Evolutionary conservation across 2,888 invertebrate species (phyloP).

Genomic region (Drosophila ustulata): DNA sequence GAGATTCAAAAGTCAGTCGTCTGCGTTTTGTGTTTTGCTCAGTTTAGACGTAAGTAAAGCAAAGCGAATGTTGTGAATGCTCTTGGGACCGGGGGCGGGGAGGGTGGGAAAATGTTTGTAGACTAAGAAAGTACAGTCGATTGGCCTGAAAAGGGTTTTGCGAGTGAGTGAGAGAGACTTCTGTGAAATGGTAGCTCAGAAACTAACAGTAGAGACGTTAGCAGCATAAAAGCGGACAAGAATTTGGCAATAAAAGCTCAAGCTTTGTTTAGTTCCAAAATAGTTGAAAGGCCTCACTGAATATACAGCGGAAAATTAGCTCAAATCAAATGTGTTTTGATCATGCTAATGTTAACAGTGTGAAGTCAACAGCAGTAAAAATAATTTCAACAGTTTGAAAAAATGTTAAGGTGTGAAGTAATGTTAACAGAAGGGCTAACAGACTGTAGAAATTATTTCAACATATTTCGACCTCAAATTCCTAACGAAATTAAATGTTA

Average conservation of each 20-base stretch:
- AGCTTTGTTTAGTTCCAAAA: neutral
- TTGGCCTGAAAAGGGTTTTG: slow-evolving; percentile 24
- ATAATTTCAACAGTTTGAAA: too few species aligned
- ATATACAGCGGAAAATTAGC: too few species aligned
- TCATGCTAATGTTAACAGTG: too few species aligned
- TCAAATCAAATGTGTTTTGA: too few species aligned
- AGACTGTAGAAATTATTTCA: neutral
- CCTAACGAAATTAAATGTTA: too few species aligned
- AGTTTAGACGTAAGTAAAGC: slow-evolving; percentile 52
- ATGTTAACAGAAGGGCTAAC: neutral
- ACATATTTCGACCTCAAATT: too few species aligned
- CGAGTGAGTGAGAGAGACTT: slow-evolving; percentile 11
- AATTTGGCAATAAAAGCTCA: slow-evolving; percentile 8
- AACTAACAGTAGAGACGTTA: slow-evolving; percentile 14
- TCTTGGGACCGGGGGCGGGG: neutral
- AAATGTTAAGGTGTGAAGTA: too few species aligned
- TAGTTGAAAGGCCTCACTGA: too few species aligned
- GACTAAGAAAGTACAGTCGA: neutral
- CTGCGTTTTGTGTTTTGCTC: slow-evolving; percentile 64
- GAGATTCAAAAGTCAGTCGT: slow-evolving; percentile 25
- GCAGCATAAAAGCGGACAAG: neutral
- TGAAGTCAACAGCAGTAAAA: too few species aligned
- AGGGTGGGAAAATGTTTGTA: too few species aligned
- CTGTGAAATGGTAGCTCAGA: slow-evolving; percentile 17
- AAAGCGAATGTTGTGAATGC: slow-evolving; percentile 22